These are phyloP conservation scores for Urocyon cinereoargenteus DNA, from an alignment of 2,797 vertebrate genomes.

Conservation along the genomic window DNA sequence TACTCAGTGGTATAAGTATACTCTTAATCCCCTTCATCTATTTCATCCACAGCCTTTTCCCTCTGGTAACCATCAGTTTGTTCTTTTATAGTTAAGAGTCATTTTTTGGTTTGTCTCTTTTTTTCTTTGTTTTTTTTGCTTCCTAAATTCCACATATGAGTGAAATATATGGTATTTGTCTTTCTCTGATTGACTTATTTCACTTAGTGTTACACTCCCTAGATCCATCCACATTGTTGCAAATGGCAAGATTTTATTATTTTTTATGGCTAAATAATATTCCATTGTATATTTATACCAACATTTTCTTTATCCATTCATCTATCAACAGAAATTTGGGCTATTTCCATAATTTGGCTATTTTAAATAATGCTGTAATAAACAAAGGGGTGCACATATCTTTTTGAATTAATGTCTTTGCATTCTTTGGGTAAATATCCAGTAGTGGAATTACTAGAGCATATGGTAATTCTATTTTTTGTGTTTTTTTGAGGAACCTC, in stretches of 20 bases:
- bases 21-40: background rate
- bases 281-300: background rate
- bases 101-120: background rate
- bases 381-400: background rate
- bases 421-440: background rate
- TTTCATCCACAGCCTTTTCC: background rate
- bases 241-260: background rate
- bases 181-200: background rate
- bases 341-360: background rate
- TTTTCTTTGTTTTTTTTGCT: background rate
- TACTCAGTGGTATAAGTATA: background rate
- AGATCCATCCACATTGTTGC: background rate
- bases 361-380: background rate
- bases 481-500: background rate
- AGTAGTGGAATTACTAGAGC: background rate
- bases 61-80: background rate
- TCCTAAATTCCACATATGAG: background rate
- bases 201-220: background rate
- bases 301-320: background rate
- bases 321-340: background rate
- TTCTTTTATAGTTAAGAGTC: background rate
- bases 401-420: background rate
- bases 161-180: background rate
- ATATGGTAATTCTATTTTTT: background rate
- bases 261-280: background rate